Conservation (phyloP, 2,888 invertebrate species). For the Diplazon laetatorius region DNA sequence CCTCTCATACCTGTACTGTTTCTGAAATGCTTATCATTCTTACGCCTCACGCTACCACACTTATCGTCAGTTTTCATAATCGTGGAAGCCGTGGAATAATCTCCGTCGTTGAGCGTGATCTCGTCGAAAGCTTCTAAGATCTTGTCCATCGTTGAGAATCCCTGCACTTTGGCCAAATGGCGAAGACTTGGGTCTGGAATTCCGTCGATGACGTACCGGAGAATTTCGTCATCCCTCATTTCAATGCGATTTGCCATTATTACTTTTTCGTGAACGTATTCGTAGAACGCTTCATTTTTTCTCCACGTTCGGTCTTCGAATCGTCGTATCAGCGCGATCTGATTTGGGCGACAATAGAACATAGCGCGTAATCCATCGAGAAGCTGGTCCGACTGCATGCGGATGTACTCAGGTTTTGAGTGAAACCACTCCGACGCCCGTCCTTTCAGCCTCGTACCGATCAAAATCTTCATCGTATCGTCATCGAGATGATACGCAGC, state of each 20-base stretch:
- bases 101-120: neutral
- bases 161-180: too few relatives aligned
- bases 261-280: constrained; percentile 31
- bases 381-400: neutral
- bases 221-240: constrained; percentile 13
- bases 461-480: constrained; percentile 24
- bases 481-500: constrained; percentile 24
- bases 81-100: neutral
- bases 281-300: constrained; percentile 1
- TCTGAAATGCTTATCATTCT: too few relatives aligned
- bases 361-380: constrained; percentile 5
- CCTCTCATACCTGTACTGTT: too few relatives aligned
- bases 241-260: constrained; percentile 31
- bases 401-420: constrained; percentile 24
- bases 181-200: constrained; percentile 8
- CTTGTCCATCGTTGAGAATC: constrained; percentile 4
- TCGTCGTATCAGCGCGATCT: constrained; percentile 18
- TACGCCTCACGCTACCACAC: too few relatives aligned
- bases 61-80: too few relatives aligned
- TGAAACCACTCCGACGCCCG: constrained; percentile 45
- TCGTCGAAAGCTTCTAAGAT: constrained; percentile 20
- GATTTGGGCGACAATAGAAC: constrained; percentile 33
- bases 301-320: constrained; percentile 30
- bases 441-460: constrained; percentile 33
- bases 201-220: constrained; percentile 36